Base-by-base conservation (phyloP, 1,140 invertebrate genomes). In the Conus ventricosus region DNA sequence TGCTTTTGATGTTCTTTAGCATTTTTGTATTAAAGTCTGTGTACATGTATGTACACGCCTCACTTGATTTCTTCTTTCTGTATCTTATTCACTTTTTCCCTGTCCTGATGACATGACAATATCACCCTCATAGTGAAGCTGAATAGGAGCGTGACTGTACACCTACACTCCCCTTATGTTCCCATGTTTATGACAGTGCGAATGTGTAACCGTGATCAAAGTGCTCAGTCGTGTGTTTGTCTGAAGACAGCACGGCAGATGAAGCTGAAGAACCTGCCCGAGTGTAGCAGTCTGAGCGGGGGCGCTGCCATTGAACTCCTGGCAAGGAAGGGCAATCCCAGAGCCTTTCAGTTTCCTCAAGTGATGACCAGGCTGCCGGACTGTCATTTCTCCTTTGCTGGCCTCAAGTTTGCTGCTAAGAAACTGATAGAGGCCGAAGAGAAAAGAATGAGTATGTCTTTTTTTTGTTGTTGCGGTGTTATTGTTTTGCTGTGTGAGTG, bases 301-400 rank as follows among this genome's bases (percentile, higher is more conserved):
- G 99, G 99, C 1, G 95, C 95, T 93, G 97, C 98, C 53, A 96
- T 99, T 85, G 98, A 99, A 95, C 93, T 96, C 78, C 96, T 98
- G 71, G 98, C 98, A 10, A 95, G 94, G 84, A 95, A 96, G 93
- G 97, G 98, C 20, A 95, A 98, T 95, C 96, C 96, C 5, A 91
- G 95, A 11, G 95, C 96, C 82, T 98, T 97, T 95, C 91, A 96
- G 25, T 97, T 98, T 93, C 95, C 94, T 23, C 96, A 94, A 97
- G 94, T 92, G 94, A 11, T 95, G 94, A 89, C 96, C 96, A 88
- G 95, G 95, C n/a, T 78, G 11, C 85, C 84, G 91, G 96, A 98
- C 93, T 99, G 98, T 93, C 97, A 97, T 94, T 99, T 99, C 92
- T 98, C 97, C 94, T 98, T 98, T 94, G 93, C 97, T 85, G 98